A percentile compares a stretch with the other conserved stretches of the same genome.
Evolutionary conservation across 1,140 invertebrate genomes (phyloP).

Genomic region (Musca vetustissima): DNA sequence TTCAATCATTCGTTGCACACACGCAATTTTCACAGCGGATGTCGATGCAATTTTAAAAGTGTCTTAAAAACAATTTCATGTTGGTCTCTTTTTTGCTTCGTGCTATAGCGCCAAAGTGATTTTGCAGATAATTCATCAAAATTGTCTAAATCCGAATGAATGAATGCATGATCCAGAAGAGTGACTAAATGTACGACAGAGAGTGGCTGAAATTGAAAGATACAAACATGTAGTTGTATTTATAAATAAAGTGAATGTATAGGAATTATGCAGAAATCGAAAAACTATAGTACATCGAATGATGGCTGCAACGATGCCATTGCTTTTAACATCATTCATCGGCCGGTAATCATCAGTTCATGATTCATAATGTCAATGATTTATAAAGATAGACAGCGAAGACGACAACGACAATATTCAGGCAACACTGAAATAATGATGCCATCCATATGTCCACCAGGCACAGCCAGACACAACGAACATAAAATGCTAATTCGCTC

Average conservation of each 20-base stretch:
- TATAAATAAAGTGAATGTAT: too few species aligned
- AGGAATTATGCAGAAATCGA: too few species aligned
- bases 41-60: neutral
- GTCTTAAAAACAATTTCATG: conserved; percentile 22
- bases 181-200: too few species aligned
- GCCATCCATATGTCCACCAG: neutral
- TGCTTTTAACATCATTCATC: conserved; percentile 12
- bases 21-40: too few species aligned
- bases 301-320: too few species aligned
- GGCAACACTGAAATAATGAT: neutral
- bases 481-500: conserved; percentile 3
- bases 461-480: neutral
- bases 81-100: neutral
- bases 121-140: conserved; percentile 19
- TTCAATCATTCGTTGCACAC: too few species aligned
- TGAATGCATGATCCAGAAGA: too few species aligned
- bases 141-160: too few species aligned
- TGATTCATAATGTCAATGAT: conserved; percentile 22
- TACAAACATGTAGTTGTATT: too few species aligned
- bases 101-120: neutral
- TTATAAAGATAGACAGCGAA: conserved; percentile 5
- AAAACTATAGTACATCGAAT: too few species aligned
- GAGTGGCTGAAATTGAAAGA: too few species aligned
- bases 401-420: conserved; percentile 1
- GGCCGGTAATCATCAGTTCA: conserved; percentile 15